Evolutionary conservation across 2,113 vertebrate species (phyloP), one percentile per base, ranked within the genome.

Genomic region (Neopipo cinnamomea): DNA sequence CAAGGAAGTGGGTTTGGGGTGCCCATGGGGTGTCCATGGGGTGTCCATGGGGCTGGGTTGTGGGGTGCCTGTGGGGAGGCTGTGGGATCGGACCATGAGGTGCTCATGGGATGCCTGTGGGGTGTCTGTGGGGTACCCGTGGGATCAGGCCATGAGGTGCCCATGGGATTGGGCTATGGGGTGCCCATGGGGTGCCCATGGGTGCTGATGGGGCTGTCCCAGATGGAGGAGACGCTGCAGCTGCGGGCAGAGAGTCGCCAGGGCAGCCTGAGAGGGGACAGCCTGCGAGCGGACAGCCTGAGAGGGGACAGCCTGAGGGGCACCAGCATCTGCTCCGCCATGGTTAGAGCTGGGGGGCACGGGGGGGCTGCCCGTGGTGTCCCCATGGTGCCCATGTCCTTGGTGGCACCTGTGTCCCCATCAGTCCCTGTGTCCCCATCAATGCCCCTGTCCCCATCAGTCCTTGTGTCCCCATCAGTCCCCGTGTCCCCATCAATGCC

Each of bases 261-360:
- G 62, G 95, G 93, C 59, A 94, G 95, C 62, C 83, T 75, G n/a
- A 33, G 72, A 14, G 73, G 56, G 44, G 74, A 61, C 72, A 75
- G 72, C 19, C 55, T 75, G 19, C 0, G 89, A 0, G 95, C 86
- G 20, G 93, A 96, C 78, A 96, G 95, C 65, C 84, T 95, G 55
- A 24, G 91, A 0, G 91, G 58, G 30, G 95, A 96, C 85, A 95
- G 94, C 31, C 71, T 95, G 85, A 84, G 94, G 5, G 98, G 98
- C 90, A 98, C 97, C 97, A 99, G 99, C 96, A 97, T 98, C 82
- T 97, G 98, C 89, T 99, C 99, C 12, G 96, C 99, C 52, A 98
- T 98, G 98, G 99, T 99, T 97, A 98, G 98, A 20, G 17, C 20
- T 0, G 23, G 28, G 46, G 7, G 28, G 50, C 21, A 33, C 9